phyloP scores from a whole-genome alignment of 2,888 invertebrate genomes.

The Chironomus tentans region DNA sequence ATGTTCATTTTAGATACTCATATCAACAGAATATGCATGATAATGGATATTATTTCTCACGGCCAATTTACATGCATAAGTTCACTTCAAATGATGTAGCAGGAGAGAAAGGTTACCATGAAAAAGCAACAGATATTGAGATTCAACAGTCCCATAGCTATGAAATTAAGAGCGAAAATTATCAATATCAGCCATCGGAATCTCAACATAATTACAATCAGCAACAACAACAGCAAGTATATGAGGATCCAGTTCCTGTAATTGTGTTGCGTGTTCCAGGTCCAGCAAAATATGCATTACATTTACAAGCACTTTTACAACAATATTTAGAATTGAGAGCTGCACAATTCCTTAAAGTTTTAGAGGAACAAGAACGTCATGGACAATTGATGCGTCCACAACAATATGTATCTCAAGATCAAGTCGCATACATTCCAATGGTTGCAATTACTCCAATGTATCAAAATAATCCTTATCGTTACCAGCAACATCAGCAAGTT shows the following conservation, averaged over 20 bases:
- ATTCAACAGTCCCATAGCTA: slow-evolving; percentile 51
- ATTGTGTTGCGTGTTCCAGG: slow-evolving; percentile 41
- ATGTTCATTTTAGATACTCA: slow-evolving; percentile 36
- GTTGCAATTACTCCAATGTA: slow-evolving; percentile 3
- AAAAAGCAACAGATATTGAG: slow-evolving; percentile 38
- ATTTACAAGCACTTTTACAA: slow-evolving; percentile 39
- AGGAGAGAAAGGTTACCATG: slow-evolving; percentile 31
- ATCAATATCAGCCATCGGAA: slow-evolving; percentile 5
- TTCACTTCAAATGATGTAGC: slow-evolving; percentile 45
- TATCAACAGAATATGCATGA: slow-evolving; percentile 33
- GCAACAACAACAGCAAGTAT: slow-evolving; percentile 24
- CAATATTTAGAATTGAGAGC: slow-evolving; percentile 41
- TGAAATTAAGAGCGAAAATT: slow-evolving; percentile 34
- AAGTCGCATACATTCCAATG: slow-evolving; percentile 18
- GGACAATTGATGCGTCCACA: slow-evolving; percentile 4
- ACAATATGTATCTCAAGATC: slow-evolving; percentile 15
- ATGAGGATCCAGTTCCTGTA: slow-evolving; percentile 30
- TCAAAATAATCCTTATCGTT: slow-evolving; percentile 4
- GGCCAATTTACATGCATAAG: slow-evolving; percentile 53
- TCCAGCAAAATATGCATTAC: slow-evolving; percentile 40
- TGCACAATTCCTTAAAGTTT: slow-evolving; percentile 38
- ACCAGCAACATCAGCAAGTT: slow-evolving; percentile 20
- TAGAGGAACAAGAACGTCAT: slow-evolving; percentile 37
- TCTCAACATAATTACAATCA: slow-evolving; percentile 13
- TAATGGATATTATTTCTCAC: slow-evolving; percentile 39